Conservation (phyloP, 2,797 vertebrate genomes). For the Macropodus opercularis region DNA sequence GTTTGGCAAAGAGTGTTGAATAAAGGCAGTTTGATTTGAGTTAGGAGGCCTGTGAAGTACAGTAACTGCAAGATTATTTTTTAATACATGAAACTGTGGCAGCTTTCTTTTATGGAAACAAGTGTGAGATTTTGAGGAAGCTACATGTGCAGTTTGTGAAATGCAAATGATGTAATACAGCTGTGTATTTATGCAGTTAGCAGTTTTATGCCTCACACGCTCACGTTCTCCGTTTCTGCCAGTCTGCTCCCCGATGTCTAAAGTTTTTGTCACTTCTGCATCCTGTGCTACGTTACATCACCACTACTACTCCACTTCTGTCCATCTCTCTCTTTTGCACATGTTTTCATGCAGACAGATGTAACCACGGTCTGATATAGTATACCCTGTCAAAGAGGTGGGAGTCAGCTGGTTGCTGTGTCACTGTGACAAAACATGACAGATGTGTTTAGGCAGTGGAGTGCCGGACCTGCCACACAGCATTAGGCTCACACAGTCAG, state of each 20-base stretch:
- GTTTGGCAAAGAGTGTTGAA: constrained; percentile 24
- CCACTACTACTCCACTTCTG: neutral
- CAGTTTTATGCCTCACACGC: neutral
- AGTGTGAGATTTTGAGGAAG: constrained; percentile 6
- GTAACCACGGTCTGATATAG: constrained; percentile 39
- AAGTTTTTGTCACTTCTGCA: constrained; percentile 4
- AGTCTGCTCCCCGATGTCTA: neutral
- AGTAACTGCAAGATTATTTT: constrained; percentile 3
- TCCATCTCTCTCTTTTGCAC: constrained; percentile 1
- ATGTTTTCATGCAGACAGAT: constrained; percentile 24
- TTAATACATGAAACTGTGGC: neutral
- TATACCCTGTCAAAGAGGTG: constrained; percentile 72
- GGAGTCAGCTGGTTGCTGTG: constrained; percentile 77
- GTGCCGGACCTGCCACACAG: constrained; percentile 81
- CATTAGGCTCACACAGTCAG: constrained; percentile 83
- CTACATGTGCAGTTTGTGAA: constrained; percentile 16
- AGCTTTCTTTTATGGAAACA: neutral
- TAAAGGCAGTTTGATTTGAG: constrained; percentile 10
- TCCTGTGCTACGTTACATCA: neutral
- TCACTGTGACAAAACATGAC: constrained; percentile 82
- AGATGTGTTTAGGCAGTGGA: constrained; percentile 84
- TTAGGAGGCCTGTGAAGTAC: constrained; percentile 6
- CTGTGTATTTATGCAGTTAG: constrained; percentile 1
- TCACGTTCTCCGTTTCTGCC: neutral
- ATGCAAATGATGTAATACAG: constrained; percentile 22